Evolutionary conservation across 2,888 invertebrate species (phyloP).

Genomic region (Vandiemenella viatica): DNA sequence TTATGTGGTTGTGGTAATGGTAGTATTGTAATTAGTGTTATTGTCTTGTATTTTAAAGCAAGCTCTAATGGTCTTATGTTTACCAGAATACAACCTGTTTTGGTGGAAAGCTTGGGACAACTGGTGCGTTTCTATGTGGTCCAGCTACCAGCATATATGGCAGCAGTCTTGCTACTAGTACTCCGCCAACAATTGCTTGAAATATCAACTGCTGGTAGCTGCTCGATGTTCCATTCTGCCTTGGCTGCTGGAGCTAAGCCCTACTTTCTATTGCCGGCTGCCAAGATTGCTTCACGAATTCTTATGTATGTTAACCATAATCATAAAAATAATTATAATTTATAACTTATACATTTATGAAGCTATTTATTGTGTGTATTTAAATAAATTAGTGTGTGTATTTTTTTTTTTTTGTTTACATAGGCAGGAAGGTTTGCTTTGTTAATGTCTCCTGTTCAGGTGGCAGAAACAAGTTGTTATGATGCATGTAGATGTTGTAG

Average conservation of each 20-base stretch:
- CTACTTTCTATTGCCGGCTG: slow-evolving; percentile 36
- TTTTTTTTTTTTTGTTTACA: too few species aligned
- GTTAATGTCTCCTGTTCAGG: too few species aligned
- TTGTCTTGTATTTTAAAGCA: not conserved
- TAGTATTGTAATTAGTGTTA: too few species aligned
- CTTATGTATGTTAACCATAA: slow-evolving; percentile 30
- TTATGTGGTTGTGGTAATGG: too few species aligned
- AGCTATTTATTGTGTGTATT: not conserved
- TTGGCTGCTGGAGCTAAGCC: slow-evolving; percentile 44
- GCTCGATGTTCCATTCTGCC: slow-evolving; percentile 39
- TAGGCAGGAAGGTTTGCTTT: too few species aligned
- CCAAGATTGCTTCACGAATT: slow-evolving; percentile 31
- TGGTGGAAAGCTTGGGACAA: slow-evolving; percentile 44
- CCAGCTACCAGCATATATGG: slow-evolving; percentile 47
- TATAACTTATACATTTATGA: not conserved
- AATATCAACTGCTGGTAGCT: slow-evolving; percentile 25
- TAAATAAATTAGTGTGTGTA: too few species aligned
- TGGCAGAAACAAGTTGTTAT: too few species aligned
- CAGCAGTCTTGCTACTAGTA: slow-evolving; percentile 45
- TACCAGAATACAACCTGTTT: slow-evolving; percentile 39
- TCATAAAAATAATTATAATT: not conserved
- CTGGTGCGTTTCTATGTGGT: slow-evolving; percentile 49
- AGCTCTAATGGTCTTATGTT: slow-evolving; percentile 4
- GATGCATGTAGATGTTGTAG: too few species aligned
- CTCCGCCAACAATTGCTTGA: slow-evolving; percentile 36